Base-by-base conservation (phyloP, 2,888 invertebrate genomes). In the Acronicta leporina region DNA sequence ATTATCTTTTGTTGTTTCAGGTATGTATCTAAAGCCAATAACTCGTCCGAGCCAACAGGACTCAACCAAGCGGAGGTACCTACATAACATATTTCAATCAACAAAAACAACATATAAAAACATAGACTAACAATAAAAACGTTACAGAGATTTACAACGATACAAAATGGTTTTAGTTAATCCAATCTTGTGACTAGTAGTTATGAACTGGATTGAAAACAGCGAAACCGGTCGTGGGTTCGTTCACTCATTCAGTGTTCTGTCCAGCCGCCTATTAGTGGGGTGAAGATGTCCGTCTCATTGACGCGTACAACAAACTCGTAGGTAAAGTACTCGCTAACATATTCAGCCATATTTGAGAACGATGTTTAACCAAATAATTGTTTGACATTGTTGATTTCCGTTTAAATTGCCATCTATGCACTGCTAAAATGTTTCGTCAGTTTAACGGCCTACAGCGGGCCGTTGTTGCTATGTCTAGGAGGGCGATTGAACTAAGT, bases 211-310 rank as follows among this genome's bases (percentile, higher is more conserved):
- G 80, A 69, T 70, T 72, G 58, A 70, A 77, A 77, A 71, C 78
- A 68, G 53, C 57, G 50, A 73, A 84, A 84, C 83, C 85, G 83
- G 84, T 83, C 82, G 67, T 50, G 67, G 68, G 82, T 77, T 82
- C 83, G 83, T 84, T 83, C 84, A 83, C 81, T 81, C 67, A 68
- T 16, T 71, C 66, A 67, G 60, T 42, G 75, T 78, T 68, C 71
- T 63, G 55, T 68, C 77, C 73, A 72, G 74, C 75, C 71, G 67
- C 69, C 77, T 77, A 79, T 83, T 79, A 79, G 81, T 71, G 51
- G 67, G 62, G 69, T 69, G 63, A 67, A 79, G 76, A 70, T 73
- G 63, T 62, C 73, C 73, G 69, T 63, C 60, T 58, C 64, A 75
- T 75, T 66, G 61, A 66, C 53, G 57, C 53, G 40, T n/a, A 25